Evolutionary conservation across 2,888 invertebrate genomes (phyloP).

Genomic region (Yponomeuta malinellus): DNA sequence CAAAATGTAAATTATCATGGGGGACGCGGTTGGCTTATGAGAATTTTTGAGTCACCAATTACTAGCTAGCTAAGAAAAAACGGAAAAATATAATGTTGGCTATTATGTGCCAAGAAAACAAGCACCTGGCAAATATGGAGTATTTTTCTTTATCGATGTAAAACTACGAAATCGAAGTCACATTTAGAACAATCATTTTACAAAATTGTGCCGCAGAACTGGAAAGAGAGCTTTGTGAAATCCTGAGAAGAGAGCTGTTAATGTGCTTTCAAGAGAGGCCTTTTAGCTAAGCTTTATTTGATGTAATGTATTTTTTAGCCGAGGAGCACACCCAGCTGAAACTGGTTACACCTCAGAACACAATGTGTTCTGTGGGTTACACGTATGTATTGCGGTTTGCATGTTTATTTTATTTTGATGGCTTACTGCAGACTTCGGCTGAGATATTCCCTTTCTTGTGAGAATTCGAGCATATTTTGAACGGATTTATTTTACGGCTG

Average conservation of each 20-base stretch:
- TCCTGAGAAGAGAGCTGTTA: background rate
- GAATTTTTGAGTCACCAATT: no score
- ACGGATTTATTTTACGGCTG: background rate
- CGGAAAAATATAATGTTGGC: no score
- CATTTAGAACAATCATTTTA: no score
- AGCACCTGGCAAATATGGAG: no score
- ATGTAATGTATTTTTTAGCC: background rate
- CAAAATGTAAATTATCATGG: no score
- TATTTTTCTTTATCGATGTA: no score
- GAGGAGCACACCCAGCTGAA: background rate
- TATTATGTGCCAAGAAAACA: no score
- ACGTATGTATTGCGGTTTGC: background rate
- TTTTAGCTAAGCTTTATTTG: background rate
- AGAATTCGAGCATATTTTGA: background rate
- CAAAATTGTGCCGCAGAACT: constrained; percentile 35
- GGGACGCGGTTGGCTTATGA: no score
- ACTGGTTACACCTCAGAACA: background rate
- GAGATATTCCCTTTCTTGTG: background rate
- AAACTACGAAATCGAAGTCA: no score
- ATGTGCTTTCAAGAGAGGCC: background rate
- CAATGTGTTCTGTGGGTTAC: background rate
- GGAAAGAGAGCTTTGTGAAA: background rate
- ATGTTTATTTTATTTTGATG: constrained; percentile 1
- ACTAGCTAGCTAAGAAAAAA: no score
- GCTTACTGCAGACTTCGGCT: background rate